phyloP scores from a whole-genome alignment of 2,797 vertebrate genomes.

The Chaenodraco wilsoni region DNA sequence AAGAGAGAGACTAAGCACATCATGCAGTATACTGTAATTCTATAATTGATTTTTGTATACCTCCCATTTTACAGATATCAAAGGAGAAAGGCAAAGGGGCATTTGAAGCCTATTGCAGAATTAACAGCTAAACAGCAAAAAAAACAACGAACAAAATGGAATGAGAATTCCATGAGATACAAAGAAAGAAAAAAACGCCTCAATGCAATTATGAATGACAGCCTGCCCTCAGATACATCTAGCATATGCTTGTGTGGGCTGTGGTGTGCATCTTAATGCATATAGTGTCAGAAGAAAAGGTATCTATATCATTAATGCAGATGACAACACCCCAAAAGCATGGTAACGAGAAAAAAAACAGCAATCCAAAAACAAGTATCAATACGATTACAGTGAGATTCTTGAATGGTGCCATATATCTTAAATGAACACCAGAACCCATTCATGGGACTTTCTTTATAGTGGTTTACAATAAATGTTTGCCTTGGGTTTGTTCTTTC shows the following conservation, averaged over 20 bases:
- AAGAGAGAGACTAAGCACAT: no score
- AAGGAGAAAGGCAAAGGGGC: no score
- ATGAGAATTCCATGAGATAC: no score
- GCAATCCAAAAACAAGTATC: constrained; percentile 71
- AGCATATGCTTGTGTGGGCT: neutral
- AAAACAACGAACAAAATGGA: no score
- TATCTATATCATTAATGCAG: constrained; percentile 73
- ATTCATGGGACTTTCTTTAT: constrained; percentile 50
- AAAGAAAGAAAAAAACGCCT: no score
- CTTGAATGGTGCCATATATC: constrained; percentile 56
- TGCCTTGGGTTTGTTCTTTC: constrained; percentile 66
- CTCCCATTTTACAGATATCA: no score
- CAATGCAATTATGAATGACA: no score
- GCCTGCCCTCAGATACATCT: no score
- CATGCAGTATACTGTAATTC: no score
- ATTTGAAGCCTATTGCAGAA: no score
- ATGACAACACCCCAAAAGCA: constrained; percentile 68
- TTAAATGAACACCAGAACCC: constrained; percentile 70
- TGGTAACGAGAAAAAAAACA: constrained; percentile 63
- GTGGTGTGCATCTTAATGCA: constrained; percentile 21
- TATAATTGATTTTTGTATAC: no score
- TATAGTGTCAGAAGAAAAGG: constrained; percentile 53
- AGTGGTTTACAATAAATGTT: constrained; percentile 70
- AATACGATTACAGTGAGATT: constrained; percentile 62
- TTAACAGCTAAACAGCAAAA: no score